Evolutionary conservation across 2,888 invertebrate genomes (phyloP).

Genomic region (Reticulitermes lucifugus): DNA sequence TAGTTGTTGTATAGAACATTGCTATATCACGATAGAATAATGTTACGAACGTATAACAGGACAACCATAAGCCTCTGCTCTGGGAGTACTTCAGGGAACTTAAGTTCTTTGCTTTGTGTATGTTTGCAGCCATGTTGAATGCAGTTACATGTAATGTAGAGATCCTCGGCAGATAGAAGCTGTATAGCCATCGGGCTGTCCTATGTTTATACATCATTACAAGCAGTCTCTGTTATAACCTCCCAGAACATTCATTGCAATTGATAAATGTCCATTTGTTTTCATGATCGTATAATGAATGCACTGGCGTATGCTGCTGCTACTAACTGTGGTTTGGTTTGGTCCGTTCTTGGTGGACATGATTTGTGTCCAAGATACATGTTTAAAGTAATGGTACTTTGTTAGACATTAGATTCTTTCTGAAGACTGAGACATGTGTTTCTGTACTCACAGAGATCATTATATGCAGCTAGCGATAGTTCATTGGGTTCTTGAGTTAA

Average conservation of each 20-base stretch:
- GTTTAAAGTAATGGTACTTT: not conserved
- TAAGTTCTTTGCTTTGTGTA: not conserved
- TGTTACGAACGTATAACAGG: not conserved
- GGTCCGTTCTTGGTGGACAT: not conserved
- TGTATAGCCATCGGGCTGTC: not conserved
- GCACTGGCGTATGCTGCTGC: not conserved
- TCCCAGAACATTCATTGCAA: constrained; percentile 7
- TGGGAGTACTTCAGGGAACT: not conserved
- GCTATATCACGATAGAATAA: not conserved
- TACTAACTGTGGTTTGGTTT: not conserved
- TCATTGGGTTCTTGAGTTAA: not conserved
- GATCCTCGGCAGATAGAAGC: not conserved
- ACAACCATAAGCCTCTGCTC: not conserved
- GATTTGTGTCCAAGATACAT: not conserved
- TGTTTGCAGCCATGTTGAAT: not conserved
- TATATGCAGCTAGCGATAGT: not conserved
- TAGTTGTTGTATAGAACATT: too few species aligned
- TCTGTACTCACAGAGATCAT: not conserved
- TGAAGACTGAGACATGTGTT: not conserved
- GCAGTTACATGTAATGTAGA: not conserved
- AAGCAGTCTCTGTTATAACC: not conserved
- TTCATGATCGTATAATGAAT: constrained; percentile 2
- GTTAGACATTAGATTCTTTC: not conserved
- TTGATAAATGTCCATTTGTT: constrained; percentile 5
- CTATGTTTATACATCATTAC: not conserved